A percentile compares a stretch with the other conserved stretches of the same genome.
phyloP scores from a whole-genome alignment of 2,888 invertebrate genomes.

The Spilarctia lutea region DNA sequence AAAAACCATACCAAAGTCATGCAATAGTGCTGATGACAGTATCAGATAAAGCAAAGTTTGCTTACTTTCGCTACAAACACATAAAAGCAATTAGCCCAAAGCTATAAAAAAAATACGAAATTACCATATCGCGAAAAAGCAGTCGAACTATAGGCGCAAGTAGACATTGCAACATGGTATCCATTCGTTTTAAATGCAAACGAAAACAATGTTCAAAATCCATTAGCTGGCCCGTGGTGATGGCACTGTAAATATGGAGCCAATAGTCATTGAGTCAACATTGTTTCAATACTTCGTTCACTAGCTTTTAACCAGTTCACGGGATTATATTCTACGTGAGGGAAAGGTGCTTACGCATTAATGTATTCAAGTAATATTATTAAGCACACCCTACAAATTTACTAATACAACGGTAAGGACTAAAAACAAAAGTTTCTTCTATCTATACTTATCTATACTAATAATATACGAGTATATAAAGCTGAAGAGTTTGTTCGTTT shows the following conservation, averaged over 20 bases:
- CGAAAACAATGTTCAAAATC: conserved; percentile 80
- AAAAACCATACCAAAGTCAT: background rate
- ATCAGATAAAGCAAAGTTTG: background rate
- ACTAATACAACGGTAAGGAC: background rate
- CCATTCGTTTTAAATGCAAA: conserved; percentile 70
- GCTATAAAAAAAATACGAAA: conserved; percentile 3
- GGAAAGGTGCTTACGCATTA: background rate
- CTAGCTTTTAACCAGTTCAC: conserved; percentile 46
- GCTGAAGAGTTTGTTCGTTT: no score
- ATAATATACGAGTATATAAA: no score
- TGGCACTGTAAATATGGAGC: conserved; percentile 71
- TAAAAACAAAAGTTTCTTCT: background rate
- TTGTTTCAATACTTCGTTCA: conserved; percentile 55
- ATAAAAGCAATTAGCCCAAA: conserved; percentile 1
- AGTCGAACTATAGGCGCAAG: conserved; percentile 22
- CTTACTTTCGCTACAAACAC: background rate
- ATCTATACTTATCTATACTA: no score
- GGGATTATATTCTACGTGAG: conserved; percentile 29
- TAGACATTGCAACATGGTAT: conserved; percentile 64
- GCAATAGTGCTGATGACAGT: background rate
- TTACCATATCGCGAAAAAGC: conserved; percentile 19
- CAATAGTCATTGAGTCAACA: conserved; percentile 59
- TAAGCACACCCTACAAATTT: background rate
- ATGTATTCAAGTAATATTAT: background rate
- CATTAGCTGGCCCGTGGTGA: conserved; percentile 73